A percentile compares a stretch with the other conserved stretches of the same genome.
Conservation (phyloP, 30 jellyfish, hydroid and myxozoan species). For the Rhopilema esculentum region DNA sequence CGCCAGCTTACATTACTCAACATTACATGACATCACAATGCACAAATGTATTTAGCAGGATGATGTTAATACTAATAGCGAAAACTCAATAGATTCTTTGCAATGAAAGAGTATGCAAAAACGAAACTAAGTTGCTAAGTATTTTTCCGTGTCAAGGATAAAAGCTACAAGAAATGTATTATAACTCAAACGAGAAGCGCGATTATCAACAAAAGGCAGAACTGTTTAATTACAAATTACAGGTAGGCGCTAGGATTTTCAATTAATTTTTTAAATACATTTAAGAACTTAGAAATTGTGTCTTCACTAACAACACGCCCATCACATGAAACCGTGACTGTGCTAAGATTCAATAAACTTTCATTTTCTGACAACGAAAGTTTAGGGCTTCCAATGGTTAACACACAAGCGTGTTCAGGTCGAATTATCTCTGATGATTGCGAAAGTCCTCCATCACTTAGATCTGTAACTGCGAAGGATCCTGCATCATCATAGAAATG, state of each 20-base stretch:
- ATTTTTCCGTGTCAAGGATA: neutral
- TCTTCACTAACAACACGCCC: constrained; percentile 11
- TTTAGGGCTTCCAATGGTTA: constrained; percentile 13
- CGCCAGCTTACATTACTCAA: too few species aligned
- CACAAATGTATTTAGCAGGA: too few species aligned
- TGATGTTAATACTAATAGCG: too few species aligned
- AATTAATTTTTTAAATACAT: neutral
- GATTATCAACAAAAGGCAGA: neutral
- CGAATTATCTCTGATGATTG: constrained; percentile 27
- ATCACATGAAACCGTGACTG: constrained; percentile 11
- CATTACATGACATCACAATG: too few species aligned
- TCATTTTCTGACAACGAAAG: constrained; percentile 13
- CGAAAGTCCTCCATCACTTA: constrained; percentile 22
- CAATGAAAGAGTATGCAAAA: too few species aligned
- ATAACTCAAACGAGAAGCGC: neutral
- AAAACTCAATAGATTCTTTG: too few species aligned
- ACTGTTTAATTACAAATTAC: neutral
- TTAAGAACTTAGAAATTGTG: neutral
- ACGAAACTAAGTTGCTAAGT: too few species aligned
- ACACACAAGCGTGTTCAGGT: constrained; percentile 1
- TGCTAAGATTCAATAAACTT: neutral
- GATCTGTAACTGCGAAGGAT: constrained; percentile 12
- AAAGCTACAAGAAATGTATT: neutral
- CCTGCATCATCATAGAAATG: neutral
- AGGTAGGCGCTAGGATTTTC: constrained; percentile 40